These are phyloP conservation scores for Anser brachyrhynchus DNA, from an alignment of 2,113 vertebrate species.

Conservation along the genomic window DNA sequence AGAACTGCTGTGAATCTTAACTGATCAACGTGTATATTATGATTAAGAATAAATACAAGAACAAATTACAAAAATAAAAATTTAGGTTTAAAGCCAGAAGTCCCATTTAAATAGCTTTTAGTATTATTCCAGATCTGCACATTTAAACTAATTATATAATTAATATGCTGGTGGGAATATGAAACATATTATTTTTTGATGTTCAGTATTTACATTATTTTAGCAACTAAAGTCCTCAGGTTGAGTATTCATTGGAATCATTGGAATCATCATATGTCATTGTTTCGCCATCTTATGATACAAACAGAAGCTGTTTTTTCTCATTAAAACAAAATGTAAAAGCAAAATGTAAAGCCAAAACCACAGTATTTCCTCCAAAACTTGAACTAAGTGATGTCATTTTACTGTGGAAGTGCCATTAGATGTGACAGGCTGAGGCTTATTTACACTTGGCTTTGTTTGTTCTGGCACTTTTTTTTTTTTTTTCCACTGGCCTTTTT, in stretches of 20 bases:
- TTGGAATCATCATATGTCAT: not conserved
- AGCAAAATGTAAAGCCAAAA: not conserved
- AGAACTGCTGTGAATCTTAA: not conserved
- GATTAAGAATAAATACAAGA: not conserved
- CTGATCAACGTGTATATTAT: not conserved
- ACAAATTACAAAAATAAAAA: not conserved
- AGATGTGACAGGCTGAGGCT: constrained; percentile 82
- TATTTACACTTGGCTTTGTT: constrained; percentile 86
- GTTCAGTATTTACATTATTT: not conserved
- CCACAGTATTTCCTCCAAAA: not conserved
- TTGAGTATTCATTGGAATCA: not conserved
- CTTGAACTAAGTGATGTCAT: not conserved
- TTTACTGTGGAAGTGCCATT: constrained; percentile 80
- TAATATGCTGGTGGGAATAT: not conserved
- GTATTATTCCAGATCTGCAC: not conserved
- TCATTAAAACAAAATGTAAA: not conserved
- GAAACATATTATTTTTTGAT: not conserved
- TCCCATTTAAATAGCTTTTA: not conserved
- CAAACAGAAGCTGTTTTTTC: not conserved
- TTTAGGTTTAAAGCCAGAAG: not conserved
- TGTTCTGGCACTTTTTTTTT: constrained; percentile 86
- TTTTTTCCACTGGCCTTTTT: too few species aligned
- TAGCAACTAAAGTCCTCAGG: not conserved
- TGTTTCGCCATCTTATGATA: not conserved
- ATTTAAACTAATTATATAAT: not conserved